Conservation (phyloP, 2,113 vertebrate genomes). For the Anser cygnoides region DNA sequence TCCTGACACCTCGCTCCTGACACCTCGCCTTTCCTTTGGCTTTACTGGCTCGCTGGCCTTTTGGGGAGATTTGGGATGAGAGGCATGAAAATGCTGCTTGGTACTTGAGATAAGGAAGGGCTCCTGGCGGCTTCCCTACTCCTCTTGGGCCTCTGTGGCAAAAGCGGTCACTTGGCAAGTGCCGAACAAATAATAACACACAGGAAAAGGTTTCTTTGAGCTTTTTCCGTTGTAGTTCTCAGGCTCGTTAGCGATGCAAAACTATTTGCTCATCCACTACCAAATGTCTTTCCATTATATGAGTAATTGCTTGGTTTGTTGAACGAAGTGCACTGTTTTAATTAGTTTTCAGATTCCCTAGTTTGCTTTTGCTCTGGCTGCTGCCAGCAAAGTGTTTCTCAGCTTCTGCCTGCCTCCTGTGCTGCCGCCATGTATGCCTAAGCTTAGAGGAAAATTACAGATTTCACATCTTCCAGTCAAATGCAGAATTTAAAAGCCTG, state of each 20-base stretch:
- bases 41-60: fast-evolving
- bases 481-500: background rate
- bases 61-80: fast-evolving
- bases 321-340: background rate
- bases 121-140: background rate
- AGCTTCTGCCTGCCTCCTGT: background rate
- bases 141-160: background rate
- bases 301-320: constrained; percentile 1
- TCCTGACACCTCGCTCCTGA: background rate
- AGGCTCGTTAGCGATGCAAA: background rate
- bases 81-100: background rate
- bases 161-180: background rate
- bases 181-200: background rate
- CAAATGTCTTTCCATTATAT: background rate
- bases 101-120: fast-evolving
- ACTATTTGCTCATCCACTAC: background rate
- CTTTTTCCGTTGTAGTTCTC: background rate
- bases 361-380: background rate
- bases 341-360: constrained; percentile 7
- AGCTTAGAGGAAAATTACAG: background rate
- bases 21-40: background rate
- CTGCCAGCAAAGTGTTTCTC: background rate
- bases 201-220: background rate
- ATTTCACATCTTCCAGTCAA: background rate
- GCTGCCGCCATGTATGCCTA: background rate